phyloP scores from a whole-genome alignment of 2,888 invertebrate species.

The Serripes groenlandicus region DNA sequence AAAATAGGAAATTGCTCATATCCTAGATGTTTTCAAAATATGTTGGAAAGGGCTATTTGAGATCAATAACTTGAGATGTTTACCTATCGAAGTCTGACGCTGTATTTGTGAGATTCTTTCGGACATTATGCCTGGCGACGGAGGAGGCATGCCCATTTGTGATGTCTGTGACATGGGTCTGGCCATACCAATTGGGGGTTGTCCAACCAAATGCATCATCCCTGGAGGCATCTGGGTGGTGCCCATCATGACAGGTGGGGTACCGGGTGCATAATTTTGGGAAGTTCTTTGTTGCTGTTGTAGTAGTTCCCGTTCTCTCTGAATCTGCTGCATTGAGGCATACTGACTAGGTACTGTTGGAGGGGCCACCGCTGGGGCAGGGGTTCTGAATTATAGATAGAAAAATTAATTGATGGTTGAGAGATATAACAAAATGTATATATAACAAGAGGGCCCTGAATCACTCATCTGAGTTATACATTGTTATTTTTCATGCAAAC shows the following conservation, averaged over 20 bases:
- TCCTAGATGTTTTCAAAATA: too few relatives aligned
- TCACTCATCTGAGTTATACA: too few relatives aligned
- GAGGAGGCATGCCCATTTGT: constrained; percentile 47
- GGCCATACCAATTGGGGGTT: constrained; percentile 78
- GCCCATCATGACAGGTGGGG: constrained; percentile 61
- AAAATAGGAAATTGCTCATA: too few relatives aligned
- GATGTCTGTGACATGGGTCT: constrained; percentile 72
- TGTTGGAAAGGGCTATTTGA: too few relatives aligned
- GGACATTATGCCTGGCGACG: constrained; percentile 50
- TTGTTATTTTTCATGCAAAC: too few relatives aligned
- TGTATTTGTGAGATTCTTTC: constrained; percentile 46
- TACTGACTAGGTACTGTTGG: constrained; percentile 94
- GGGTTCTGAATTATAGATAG: constrained; percentile 88
- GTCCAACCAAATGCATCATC: constrained; percentile 45
- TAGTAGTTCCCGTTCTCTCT: constrained; percentile 14
- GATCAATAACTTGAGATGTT: too few relatives aligned
- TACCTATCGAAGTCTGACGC: constrained; percentile 65
- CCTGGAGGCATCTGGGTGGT: constrained; percentile 38
- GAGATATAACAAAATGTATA: background rate
- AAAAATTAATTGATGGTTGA: background rate
- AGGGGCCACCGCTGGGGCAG: constrained; percentile 97
- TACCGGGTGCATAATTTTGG: constrained; percentile 46
- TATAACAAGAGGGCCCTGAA: too few relatives aligned
- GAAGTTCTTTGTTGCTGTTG: constrained; percentile 29
- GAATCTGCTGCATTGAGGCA: constrained; percentile 89